Conservation (phyloP, 2,113 vertebrate species). For the Scytalopus superciliaris region DNA sequence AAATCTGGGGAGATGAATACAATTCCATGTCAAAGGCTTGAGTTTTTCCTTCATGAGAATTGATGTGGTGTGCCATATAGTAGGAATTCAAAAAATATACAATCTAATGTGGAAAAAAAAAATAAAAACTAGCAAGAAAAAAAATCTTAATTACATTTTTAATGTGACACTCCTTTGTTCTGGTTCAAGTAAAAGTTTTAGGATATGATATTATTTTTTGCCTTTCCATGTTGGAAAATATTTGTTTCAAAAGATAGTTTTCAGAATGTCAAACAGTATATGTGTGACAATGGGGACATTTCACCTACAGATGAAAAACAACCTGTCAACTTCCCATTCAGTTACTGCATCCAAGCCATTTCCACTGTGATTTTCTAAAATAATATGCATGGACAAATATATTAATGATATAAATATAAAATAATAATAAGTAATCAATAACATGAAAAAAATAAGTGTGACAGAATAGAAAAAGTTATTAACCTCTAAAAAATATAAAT, state of each 20-base stretch:
- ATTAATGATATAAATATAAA: too few relatives aligned
- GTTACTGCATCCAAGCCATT: neutral
- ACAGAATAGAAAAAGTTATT: neutral
- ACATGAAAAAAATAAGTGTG: neutral
- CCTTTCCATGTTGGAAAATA: neutral
- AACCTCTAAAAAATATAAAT: neutral
- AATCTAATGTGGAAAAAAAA: neutral
- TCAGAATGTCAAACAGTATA: neutral
- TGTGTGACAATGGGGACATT: neutral
- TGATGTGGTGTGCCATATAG: rapidly evolving
- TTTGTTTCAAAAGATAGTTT: neutral
- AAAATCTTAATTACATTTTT: neutral
- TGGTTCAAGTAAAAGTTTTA: neutral
- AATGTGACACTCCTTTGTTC: neutral
- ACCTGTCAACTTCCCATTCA: neutral
- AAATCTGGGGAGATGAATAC: neutral
- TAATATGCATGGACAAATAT: neutral
- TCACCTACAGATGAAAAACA: neutral
- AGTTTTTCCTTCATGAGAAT: neutral
- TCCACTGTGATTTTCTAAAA: neutral
- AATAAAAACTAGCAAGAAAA: neutral
- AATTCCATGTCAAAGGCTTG: neutral
- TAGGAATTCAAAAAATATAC: neutral
- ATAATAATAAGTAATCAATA: neutral
- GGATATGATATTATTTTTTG: neutral